Conservation (phyloP, 2,888 invertebrate genomes). For the Eupeodes latifasciatus region DNA sequence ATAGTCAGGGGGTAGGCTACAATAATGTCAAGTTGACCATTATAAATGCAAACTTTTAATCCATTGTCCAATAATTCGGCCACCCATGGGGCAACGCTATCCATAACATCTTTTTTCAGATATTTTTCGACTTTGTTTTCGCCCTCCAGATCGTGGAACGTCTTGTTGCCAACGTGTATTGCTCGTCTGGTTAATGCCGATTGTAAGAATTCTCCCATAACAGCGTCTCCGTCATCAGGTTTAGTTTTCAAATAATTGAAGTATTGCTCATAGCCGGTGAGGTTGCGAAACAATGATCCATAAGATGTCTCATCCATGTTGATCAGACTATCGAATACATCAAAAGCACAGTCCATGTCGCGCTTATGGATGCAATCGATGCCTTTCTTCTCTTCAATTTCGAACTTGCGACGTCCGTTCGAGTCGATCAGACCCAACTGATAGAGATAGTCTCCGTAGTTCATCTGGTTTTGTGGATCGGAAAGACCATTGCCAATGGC, state of each 20-base stretch:
- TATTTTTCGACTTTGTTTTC: slow-evolving; percentile 88
- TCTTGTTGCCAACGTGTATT: slow-evolving; percentile 93
- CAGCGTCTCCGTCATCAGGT: slow-evolving; percentile 87
- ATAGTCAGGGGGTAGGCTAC: slow-evolving; percentile 94
- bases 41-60: slow-evolving; percentile 89
- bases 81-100: slow-evolving; percentile 90
- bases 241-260: slow-evolving; percentile 86
- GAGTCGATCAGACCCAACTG: slow-evolving; percentile 89
- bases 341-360: slow-evolving; percentile 89
- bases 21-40: slow-evolving; percentile 95
- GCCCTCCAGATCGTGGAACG: slow-evolving; percentile 86
- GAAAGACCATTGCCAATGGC: slow-evolving; percentile 92
- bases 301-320: slow-evolving; percentile 85
- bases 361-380: slow-evolving; percentile 86
- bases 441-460: slow-evolving; percentile 92
- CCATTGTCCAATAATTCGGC: slow-evolving; percentile 87
- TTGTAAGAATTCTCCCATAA: slow-evolving; percentile 82
- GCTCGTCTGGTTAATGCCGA: slow-evolving; percentile 86
- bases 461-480: slow-evolving; percentile 91
- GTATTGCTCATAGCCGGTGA: slow-evolving; percentile 82
- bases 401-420: slow-evolving; percentile 86
- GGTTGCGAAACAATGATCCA: slow-evolving; percentile 89
- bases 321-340: slow-evolving; percentile 89
- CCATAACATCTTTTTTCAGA: slow-evolving; percentile 91
- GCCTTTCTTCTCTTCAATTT: slow-evolving; percentile 85